phyloP scores from a whole-genome alignment of 1,140 invertebrate species.

The Dufourea novaeangliae region DNA sequence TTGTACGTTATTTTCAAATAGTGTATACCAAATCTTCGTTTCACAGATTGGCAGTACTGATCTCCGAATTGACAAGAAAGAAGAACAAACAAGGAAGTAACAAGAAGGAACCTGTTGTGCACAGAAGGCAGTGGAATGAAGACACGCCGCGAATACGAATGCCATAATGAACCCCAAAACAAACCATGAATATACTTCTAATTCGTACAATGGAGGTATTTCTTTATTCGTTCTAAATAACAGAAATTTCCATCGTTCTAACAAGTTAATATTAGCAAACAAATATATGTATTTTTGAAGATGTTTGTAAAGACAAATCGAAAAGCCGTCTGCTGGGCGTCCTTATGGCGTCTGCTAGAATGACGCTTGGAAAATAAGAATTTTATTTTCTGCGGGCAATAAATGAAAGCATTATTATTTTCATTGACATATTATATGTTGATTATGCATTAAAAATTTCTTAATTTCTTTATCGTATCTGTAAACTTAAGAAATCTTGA shows the following conservation, averaged over 20 bases:
- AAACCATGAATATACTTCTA: constrained; percentile 57
- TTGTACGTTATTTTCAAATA: neutral
- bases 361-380: constrained; percentile 64
- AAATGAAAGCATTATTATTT: constrained; percentile 15
- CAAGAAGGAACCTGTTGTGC: constrained; percentile 64
- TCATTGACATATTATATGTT: neutral
- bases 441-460: neutral
- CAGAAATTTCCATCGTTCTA: neutral
- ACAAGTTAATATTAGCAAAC: neutral
- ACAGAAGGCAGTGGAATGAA: constrained; percentile 52
- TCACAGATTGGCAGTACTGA: constrained; percentile 53
- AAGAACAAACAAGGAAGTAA: constrained; percentile 53
- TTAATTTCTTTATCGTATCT: neutral
- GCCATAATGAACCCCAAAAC: constrained; percentile 64
- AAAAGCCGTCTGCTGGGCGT: constrained; percentile 81
- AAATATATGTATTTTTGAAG: constrained; percentile 16
- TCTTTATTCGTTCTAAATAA: constrained; percentile 5
- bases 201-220: constrained; percentile 57
- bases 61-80: constrained; percentile 56
- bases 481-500: constrained; percentile 6
- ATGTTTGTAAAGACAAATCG: constrained; percentile 43
- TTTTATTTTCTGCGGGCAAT: neutral
- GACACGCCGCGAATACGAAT: constrained; percentile 54
- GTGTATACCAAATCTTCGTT: neutral
- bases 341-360: constrained; percentile 80